Evolutionary conservation across 2,797 vertebrate genomes (phyloP), one percentile per base, ranked within the genome.

Genomic region (Xiphophorus birchmanni): DNA sequence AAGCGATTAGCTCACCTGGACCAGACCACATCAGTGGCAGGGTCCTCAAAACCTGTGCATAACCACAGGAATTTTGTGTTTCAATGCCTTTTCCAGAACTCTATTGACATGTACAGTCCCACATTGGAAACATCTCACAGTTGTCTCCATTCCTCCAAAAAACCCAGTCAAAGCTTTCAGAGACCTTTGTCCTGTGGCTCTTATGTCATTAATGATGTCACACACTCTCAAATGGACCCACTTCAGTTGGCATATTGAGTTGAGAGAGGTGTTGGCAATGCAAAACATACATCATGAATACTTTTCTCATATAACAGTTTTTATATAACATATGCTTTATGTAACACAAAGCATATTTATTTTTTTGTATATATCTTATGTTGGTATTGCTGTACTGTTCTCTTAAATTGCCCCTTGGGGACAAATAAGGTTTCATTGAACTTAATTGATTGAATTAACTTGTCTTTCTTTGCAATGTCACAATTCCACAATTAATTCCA

Each of bases 401-500:
- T 29, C 58, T 60, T 60, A 60, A 63, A 63, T 35, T 63, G 58
- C 58, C 29, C 13, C 29, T 63, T 32, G 13, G 29, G 5, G 29
- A 63, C 29, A 35, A 32, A 35, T 35, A 63, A 63, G 15, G n/a
- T 18, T 63, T 63, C 6, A 63, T 63, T 63, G 5, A 63, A 17
- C 15, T 63, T 29, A 63, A 35, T 2, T 35, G 58, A 63, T 35
- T 63, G 58, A 63, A 17, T 35, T 32, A 4, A n/a, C 1, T 29
- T 29, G 54, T 12, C 54, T 29, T 32, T 32, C 21, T 40, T 69
- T 69, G 8, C 29, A 4, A 50, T 87, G 82, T 83, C 79, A 80
- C 81, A 78, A 81, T 79, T 83, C 18, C 47, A 54, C 60, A 83
- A 40, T 84, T 82, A 78, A 81, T 80, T 83, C 18, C 50, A 50